Evolutionary conservation across 1,140 invertebrate species (phyloP).

Genomic region (Eupristina koningsbergeri): DNA sequence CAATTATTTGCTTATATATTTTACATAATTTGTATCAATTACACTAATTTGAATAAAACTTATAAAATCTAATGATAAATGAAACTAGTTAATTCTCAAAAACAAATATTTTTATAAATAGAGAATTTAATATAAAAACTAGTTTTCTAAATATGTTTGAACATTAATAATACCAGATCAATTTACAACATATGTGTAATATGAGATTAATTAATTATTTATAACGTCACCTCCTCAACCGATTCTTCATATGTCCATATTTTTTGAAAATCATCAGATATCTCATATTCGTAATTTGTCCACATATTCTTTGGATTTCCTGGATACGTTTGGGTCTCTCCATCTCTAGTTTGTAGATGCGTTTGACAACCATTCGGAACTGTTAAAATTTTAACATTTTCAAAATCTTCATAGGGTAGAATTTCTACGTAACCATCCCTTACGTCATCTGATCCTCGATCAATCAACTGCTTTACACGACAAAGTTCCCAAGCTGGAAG

Average conservation of each 20-base stretch:
- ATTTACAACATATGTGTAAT: no score
- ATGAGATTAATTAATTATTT: no score
- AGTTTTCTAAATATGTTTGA: no score
- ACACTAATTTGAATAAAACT: no score
- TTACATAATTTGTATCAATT: no score
- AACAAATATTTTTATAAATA: no score
- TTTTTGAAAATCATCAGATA: constrained; percentile 33
- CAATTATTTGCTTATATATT: no score
- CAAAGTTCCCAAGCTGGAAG: constrained; percentile 50
- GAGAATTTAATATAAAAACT: no score
- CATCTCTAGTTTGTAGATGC: constrained; percentile 68
- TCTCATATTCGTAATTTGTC: constrained; percentile 77
- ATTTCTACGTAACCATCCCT: constrained; percentile 79
- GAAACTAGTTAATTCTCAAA: no score
- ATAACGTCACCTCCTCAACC: constrained; percentile 26
- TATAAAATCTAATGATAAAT: no score
- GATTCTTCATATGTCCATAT: constrained; percentile 4
- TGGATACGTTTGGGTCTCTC: constrained; percentile 78
- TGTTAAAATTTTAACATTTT: constrained; percentile 59
- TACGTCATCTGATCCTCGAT: constrained; percentile 72
- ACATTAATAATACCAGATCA: no score
- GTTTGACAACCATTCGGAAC: constrained; percentile 69
- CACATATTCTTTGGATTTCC: constrained; percentile 80
- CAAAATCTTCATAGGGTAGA: constrained; percentile 71
- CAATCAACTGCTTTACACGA: constrained; percentile 34